Evolutionary conservation across 2,888 invertebrate genomes (phyloP).

Genomic region (Eilema sororculum): DNA sequence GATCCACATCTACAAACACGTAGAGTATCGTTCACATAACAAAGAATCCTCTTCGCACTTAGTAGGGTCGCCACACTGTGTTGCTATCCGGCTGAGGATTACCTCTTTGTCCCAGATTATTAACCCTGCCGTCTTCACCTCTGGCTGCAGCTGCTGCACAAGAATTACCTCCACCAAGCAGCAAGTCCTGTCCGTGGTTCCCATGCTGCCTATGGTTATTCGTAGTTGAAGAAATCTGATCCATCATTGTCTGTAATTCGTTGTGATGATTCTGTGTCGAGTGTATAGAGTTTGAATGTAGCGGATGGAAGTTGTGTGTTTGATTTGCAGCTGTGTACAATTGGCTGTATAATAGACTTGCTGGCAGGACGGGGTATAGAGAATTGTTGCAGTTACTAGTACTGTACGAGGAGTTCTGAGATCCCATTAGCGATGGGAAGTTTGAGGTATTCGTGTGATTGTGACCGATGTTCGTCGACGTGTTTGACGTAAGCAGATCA

Average conservation of each 20-base stretch:
- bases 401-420: slow-evolving; percentile 88
- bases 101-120: slow-evolving; percentile 86
- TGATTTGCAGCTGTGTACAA: slow-evolving; percentile 93
- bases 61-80: slow-evolving; percentile 93
- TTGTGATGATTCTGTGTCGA: slow-evolving; percentile 89
- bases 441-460: slow-evolving; percentile 88
- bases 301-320: slow-evolving; percentile 90
- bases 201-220: slow-evolving; percentile 84
- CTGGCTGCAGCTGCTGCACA: slow-evolving; percentile 87
- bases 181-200: slow-evolving; percentile 78
- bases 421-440: slow-evolving; percentile 89
- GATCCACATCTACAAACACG: slow-evolving; percentile 25
- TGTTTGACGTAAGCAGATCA: slow-evolving; percentile 90
- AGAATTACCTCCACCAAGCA: slow-evolving; percentile 86
- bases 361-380: slow-evolving; percentile 92
- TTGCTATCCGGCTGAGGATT: slow-evolving; percentile 88
- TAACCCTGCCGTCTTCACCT: slow-evolving; percentile 87
- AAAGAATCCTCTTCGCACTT: slow-evolving; percentile 67
- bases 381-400: slow-evolving; percentile 90
- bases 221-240: slow-evolving; percentile 90
- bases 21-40: slow-evolving; percentile 44
- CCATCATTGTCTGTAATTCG: slow-evolving; percentile 92
- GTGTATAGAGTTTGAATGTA: slow-evolving; percentile 89
- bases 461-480: slow-evolving; percentile 87
- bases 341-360: slow-evolving; percentile 94